Base-by-base conservation (phyloP, 2,113 vertebrate genomes). In the Cyanocitta stelleri region DNA sequence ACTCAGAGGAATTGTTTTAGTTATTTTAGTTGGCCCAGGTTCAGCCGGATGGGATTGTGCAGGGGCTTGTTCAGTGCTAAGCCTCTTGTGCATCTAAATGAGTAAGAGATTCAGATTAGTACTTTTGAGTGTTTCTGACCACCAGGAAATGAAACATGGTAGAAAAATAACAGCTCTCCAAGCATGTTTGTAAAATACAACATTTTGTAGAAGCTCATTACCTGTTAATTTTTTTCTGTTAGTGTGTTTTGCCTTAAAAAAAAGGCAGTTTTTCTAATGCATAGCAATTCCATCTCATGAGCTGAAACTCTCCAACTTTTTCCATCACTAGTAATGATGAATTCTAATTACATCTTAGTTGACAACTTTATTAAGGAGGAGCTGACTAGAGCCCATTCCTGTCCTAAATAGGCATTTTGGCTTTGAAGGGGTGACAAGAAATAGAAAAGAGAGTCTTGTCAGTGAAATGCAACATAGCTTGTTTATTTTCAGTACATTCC, bases 391-490 rank as follows among this genome's bases (percentile, higher is more conserved):
- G 51, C 51, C 58, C 69, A 73, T 89, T 91, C 74, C 87, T 91
- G 29, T 32, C 91, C 67, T 94, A 94, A 95, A 73, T 21, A 95
- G 94, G 91, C 23, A 1, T 91, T 92, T 89, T 89, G 55, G 63
- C 63, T 84, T 73, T 87, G 78, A 91, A 79, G 49, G 32, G 29
- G 21, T 75, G 46, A 85, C 62, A 54, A 61, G 66, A 85, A 94
- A 87, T 91, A 95, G 81, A 74, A 92, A 77, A 66, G 17, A 52
- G 1, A 49, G 21, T 83, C 87, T 82, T 94, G 75, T 83, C 59
- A 85, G 41, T 49, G 49, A 62, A 69, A 43, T 55, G n/a, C 54
- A 86, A 72, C 61, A 79, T 32, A 10, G 5, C 16, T 39, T 68
- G 72, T 80, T 87, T 94, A 73, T 85, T 96, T 90, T 83, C 83